Evolutionary conservation across 2,797 vertebrate genomes (phyloP), one percentile per base, ranked within the genome.

Genomic region (Cetoscarus ocellatus): DNA sequence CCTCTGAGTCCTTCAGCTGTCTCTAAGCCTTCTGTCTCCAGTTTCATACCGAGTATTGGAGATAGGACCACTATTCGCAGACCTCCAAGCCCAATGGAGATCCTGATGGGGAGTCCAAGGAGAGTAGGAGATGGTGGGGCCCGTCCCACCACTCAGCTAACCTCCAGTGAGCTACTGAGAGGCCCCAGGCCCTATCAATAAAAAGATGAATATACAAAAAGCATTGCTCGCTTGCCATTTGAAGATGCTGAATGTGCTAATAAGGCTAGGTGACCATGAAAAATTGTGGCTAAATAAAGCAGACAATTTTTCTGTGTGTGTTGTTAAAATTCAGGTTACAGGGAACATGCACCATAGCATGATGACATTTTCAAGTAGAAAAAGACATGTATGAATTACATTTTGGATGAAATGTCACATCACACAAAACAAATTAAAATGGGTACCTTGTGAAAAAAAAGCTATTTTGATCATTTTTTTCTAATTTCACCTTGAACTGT

Each of bases 81-180:
- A 39, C 55, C 90, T 7, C 1, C 9, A 59, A 92, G 88, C 74
- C 88, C 89, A 51, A 90, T 91, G 85, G 91, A 93, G 77, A 2
- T 71, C 10, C 71, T 92, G 79, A 53, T 90, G 65, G 73, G 71
- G 10, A 85, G 27, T 52, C 70, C 85, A 0, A 78, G 58, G 54
- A 75, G 65, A 47, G n/a, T 18, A 3, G 81, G 72, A 60, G 77
- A 81, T 0, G 7, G 11, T 38, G 48, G 47, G 11, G 54, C 53
- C 47, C 67, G 65, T 9, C 1, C 86, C 60, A 44, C 60, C 0
- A 3, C 57, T 12, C 17, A 78, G 15, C 67, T 90, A 36, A 75
- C 42, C 57, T 80, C 84, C 7, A 73, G 15, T 19, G 85, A 90
- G 42, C 6, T 86, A 3, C 67, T 88, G n/a, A 88, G 8, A 67